Conservation (phyloP, 2,797 vertebrate species). For the Odontamblyopus rebecca region DNA sequence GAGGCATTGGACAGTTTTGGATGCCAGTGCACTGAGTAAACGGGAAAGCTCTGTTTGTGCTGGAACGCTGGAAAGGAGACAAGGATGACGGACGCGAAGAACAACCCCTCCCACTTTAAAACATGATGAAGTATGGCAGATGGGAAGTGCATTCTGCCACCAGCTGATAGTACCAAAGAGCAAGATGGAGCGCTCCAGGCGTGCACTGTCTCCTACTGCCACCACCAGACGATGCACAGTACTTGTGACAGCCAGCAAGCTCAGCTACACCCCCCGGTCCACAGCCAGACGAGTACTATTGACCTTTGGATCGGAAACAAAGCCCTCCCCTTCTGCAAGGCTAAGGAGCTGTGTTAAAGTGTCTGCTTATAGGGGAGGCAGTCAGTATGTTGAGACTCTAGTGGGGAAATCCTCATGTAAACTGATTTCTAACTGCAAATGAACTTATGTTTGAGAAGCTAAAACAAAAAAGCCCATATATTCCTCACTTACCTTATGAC, state of each 20-base stretch:
- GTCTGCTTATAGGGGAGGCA: neutral
- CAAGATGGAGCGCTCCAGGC: constrained; percentile 35
- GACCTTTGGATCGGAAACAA: constrained; percentile 12
- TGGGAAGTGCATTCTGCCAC: constrained; percentile 46
- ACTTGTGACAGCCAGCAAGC: constrained; percentile 44
- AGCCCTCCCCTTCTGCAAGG: constrained; percentile 6
- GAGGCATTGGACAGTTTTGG: constrained; percentile 11
- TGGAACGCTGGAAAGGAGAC: constrained; percentile 23
- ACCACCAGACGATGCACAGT: constrained; percentile 25
- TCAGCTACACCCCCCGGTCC: constrained; percentile 18
- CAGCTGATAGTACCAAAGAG: constrained; percentile 42
- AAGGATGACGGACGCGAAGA: constrained; percentile 13
- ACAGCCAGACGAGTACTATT: constrained; percentile 25
- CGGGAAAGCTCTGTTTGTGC: constrained; percentile 12
- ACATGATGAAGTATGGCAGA: constrained; percentile 50
- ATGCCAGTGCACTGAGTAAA: constrained; percentile 21
- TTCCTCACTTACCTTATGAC: no score
- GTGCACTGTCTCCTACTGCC: constrained; percentile 28
- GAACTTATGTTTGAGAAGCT: no score
- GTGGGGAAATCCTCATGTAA: neutral
- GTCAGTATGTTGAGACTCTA: neutral
- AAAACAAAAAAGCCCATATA: no score
- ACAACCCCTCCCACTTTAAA: constrained; percentile 37
- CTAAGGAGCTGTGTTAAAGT: constrained; percentile 4
- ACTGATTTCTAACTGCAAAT: neutral